These are phyloP conservation scores for Tetragnatha montana DNA, from an alignment of 2,888 invertebrate genomes.

Conservation along the genomic window DNA sequence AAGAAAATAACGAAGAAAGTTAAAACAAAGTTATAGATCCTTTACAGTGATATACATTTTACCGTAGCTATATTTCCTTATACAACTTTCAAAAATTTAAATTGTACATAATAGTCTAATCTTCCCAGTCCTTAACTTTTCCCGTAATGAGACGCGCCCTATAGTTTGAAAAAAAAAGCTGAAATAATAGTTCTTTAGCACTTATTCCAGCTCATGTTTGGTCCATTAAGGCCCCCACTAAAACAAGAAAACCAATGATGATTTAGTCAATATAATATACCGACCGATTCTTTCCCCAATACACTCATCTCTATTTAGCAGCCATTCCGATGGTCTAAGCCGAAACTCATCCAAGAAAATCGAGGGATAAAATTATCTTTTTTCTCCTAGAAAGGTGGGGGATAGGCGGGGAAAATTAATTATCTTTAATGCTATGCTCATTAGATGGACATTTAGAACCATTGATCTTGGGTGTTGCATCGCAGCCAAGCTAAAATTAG, in stretches of 20 bases:
- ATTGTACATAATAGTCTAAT: too few relatives aligned
- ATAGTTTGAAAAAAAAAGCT: too few relatives aligned
- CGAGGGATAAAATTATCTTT: conserved; percentile 40
- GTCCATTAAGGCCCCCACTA: neutral
- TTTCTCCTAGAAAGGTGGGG: conserved; percentile 9
- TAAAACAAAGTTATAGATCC: too few relatives aligned
- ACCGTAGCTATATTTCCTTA: too few relatives aligned
- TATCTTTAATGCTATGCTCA: conserved; percentile 66
- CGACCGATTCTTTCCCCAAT: neutral
- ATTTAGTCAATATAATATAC: neutral
- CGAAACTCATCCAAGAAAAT: neutral
- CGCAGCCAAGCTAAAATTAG: conserved; percentile 46
- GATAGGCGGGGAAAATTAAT: conserved; percentile 44
- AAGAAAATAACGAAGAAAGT: too few relatives aligned
- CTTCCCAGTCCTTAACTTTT: too few relatives aligned
- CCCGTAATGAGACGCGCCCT: too few relatives aligned
- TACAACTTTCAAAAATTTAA: too few relatives aligned
- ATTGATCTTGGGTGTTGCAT: conserved; percentile 60
- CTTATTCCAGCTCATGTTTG: neutral
- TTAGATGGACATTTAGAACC: conserved; percentile 67
- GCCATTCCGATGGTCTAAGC: neutral
- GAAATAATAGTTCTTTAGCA: neutral
- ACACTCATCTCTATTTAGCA: neutral
- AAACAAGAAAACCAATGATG: neutral
- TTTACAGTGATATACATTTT: too few relatives aligned